A percentile compares a stretch with the other conserved stretches of the same genome.
Conservation (phyloP, 2,113 vertebrate genomes). For the Mustela lutreola region DNA sequence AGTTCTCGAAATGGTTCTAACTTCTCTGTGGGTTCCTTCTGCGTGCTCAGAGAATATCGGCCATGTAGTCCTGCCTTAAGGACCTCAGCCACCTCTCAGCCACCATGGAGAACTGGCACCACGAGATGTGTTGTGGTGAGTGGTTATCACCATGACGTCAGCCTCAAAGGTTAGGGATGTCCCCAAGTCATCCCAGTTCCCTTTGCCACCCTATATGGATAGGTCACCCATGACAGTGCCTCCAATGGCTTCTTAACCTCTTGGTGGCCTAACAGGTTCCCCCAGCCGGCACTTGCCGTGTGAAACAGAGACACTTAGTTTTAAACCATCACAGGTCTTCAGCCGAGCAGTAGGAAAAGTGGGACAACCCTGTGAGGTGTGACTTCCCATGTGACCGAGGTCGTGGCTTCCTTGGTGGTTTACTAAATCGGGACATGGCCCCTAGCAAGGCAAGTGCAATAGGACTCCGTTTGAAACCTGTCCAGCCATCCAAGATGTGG, state of each 20-base stretch:
- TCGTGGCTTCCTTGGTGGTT: neutral
- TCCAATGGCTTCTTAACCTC: conserved; percentile 36
- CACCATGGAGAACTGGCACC: neutral
- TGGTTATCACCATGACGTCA: conserved; percentile 68
- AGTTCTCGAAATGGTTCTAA: neutral
- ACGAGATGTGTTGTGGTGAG: conserved; percentile 43
- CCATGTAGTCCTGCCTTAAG: neutral
- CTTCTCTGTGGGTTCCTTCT: neutral
- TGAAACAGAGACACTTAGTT: neutral
- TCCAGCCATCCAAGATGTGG: neutral
- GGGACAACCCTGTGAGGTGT: neutral
- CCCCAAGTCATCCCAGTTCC: conserved; percentile 80
- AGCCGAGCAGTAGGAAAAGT: neutral
- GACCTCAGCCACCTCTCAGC: neutral
- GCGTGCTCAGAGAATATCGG: neutral
- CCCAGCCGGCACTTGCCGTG: neutral
- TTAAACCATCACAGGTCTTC: neutral
- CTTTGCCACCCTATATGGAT: conserved; percentile 68
- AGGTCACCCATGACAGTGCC: conserved; percentile 63
- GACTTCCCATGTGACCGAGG: neutral
- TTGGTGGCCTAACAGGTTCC: neutral
- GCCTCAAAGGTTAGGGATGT: conserved; percentile 82
- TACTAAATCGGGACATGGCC: neutral
- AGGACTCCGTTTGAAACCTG: neutral
- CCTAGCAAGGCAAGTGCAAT: neutral